Evolutionary conservation across 1,140 invertebrate genomes (phyloP).

Genomic region (Drosophila orosa): DNA sequence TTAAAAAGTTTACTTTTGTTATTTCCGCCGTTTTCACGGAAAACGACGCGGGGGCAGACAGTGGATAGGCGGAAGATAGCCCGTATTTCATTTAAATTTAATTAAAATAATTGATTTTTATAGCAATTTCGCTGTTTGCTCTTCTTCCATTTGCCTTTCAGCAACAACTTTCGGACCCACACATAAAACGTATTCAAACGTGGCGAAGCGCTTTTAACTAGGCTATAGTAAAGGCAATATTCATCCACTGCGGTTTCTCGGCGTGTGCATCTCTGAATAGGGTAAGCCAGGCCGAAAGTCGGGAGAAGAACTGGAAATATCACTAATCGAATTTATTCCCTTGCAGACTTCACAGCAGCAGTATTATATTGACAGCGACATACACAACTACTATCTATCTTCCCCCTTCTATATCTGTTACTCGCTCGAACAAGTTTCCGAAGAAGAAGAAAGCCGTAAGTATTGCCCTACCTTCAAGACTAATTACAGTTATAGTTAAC

Average conservation of each 20-base stretch:
- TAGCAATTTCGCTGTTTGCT: conserved; percentile 31
- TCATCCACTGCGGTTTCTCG: conserved; percentile 31
- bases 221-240: conserved; percentile 48
- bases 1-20: conserved; percentile 29
- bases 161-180: conserved; percentile 57
- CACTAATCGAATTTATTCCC: not conserved
- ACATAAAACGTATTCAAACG: conserved; percentile 45
- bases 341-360: conserved; percentile 66
- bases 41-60: not conserved
- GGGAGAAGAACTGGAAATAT: not conserved
- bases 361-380: conserved; percentile 63
- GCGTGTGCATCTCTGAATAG: conserved; percentile 35
- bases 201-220: conserved; percentile 56
- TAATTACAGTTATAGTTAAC: too few relatives aligned
- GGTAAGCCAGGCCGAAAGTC: conserved; percentile 16
- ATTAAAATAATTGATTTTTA: conserved; percentile 81
- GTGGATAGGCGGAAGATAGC: conserved; percentile 13
- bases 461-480: too few relatives aligned
- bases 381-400: conserved; percentile 18
- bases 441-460: conserved; percentile 46
- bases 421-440: conserved; percentile 16
- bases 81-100: conserved; percentile 70
- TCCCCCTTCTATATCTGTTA: conserved; percentile 11
- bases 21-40: conserved; percentile 12
- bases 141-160: conserved; percentile 39